phyloP scores from a whole-genome alignment of 2,888 invertebrate species.

The Ormyrus thymus region DNA sequence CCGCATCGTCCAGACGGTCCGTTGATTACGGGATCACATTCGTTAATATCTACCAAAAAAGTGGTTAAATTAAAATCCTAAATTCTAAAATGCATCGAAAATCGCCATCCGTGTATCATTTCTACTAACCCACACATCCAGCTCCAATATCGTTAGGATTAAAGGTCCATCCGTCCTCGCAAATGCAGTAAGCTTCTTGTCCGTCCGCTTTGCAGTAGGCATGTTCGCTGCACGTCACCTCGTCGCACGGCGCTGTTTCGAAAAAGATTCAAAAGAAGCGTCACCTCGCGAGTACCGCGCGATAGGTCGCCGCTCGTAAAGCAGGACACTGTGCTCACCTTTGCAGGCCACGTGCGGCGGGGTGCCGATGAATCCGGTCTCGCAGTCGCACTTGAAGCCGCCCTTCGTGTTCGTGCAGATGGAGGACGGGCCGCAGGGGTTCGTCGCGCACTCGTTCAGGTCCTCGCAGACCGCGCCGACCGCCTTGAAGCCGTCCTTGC shows the following conservation, averaged over 20 bases:
- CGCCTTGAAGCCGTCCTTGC: conserved; percentile 90
- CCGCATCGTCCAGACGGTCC: conserved; percentile 90
- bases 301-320: not conserved
- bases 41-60: conserved; percentile 84
- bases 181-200: conserved; percentile 92
- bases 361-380: conserved; percentile 87
- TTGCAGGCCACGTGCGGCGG: conserved; percentile 88
- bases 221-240: conserved; percentile 91
- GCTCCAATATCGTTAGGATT: conserved; percentile 91
- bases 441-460: conserved; percentile 85
- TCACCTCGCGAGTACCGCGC: not conserved
- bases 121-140: conserved; percentile 84
- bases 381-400: conserved; percentile 88
- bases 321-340: conserved; percentile 67
- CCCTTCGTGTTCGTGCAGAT: conserved; percentile 88
- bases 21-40: conserved; percentile 85
- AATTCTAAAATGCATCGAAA: too few species aligned
- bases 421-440: conserved; percentile 86
- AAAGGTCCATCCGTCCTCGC: conserved; percentile 95
- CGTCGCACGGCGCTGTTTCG: conserved; percentile 88
- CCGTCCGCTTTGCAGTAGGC: conserved; percentile 93
- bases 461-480: conserved; percentile 87
- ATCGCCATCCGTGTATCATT: too few species aligned
- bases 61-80: too few species aligned
- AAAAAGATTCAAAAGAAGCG: not conserved